Evolutionary conservation across 30 jellyfish, hydroid and myxozoan genomes (phyloP).

Genomic region (Chrysaora quinquecirrha): DNA sequence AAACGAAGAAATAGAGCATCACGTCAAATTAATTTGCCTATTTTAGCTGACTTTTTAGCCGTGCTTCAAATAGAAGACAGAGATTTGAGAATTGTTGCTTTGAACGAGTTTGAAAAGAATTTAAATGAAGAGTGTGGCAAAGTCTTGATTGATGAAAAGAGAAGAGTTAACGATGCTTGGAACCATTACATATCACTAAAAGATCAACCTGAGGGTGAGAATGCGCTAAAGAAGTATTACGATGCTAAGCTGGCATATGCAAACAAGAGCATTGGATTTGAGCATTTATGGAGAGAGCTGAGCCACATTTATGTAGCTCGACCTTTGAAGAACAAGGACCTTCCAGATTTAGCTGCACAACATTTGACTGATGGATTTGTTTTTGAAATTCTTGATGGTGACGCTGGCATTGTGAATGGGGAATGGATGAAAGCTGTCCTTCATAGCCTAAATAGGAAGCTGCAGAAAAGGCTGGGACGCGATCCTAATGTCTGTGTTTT

Average conservation of each 20-base stretch:
- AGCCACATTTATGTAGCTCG: not conserved
- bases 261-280: not conserved
- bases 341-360: not conserved
- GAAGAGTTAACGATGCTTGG: not conserved
- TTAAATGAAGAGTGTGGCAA: not conserved
- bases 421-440: too few relatives aligned
- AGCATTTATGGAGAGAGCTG: too few relatives aligned
- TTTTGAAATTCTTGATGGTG: not conserved
- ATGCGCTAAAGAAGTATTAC: not conserved
- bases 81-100: not conserved
- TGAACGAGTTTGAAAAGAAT: not conserved
- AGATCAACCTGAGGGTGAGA: not conserved
- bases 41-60: not conserved
- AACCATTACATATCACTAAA: not conserved
- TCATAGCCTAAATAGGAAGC: not conserved
- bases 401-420: constrained; percentile 1
- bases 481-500: not conserved
- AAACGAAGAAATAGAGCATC: not conserved
- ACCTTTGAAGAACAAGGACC: not conserved
- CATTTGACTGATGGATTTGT: not conserved
- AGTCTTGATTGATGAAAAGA: not conserved
- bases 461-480: not conserved
- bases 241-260: too few relatives aligned
- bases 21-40: not conserved
- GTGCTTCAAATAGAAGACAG: not conserved